These are phyloP conservation scores for Diacarnus erythraeanus DNA, from an alignment of 37 sponge, comb jelly and placozoan genomes.

Conservation along the genomic window DNA sequence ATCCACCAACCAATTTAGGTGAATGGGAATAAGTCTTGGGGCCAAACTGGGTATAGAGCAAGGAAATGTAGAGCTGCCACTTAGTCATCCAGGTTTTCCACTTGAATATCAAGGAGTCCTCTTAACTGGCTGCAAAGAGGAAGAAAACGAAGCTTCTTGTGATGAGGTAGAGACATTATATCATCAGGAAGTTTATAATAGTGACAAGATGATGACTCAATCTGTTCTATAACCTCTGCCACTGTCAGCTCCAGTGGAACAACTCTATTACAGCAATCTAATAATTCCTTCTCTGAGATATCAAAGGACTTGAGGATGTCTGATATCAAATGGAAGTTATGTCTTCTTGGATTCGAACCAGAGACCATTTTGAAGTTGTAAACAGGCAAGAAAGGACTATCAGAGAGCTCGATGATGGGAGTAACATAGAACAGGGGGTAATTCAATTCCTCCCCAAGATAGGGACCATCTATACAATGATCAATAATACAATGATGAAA, in stretches of 20 bases:
- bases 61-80: background rate
- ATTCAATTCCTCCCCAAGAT: slow-evolving; percentile 51
- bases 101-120: slow-evolving; percentile 33
- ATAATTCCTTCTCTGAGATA: slow-evolving; percentile 26
- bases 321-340: slow-evolving; percentile 71
- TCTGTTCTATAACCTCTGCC: slow-evolving; percentile 25
- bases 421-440: slow-evolving; percentile 52
- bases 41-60: no score
- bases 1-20: no score
- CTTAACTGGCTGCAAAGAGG: slow-evolving; percentile 47
- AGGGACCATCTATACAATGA: slow-evolving; percentile 16
- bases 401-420: slow-evolving; percentile 61
- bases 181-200: background rate
- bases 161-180: slow-evolving; percentile 12
- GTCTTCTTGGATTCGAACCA: slow-evolving; percentile 42
- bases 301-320: slow-evolving; percentile 25
- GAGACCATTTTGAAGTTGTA: slow-evolving; percentile 56
- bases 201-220: slow-evolving; percentile 17
- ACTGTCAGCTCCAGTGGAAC: slow-evolving; percentile 27
- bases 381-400: slow-evolving; percentile 34
- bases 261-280: background rate
- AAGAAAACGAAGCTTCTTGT: slow-evolving; percentile 40
- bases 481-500: no score
- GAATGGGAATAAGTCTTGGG: background rate
- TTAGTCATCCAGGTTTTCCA: slow-evolving; percentile 54